phyloP scores from a whole-genome alignment of 2,113 vertebrate species.

The Equus quagga region DNA sequence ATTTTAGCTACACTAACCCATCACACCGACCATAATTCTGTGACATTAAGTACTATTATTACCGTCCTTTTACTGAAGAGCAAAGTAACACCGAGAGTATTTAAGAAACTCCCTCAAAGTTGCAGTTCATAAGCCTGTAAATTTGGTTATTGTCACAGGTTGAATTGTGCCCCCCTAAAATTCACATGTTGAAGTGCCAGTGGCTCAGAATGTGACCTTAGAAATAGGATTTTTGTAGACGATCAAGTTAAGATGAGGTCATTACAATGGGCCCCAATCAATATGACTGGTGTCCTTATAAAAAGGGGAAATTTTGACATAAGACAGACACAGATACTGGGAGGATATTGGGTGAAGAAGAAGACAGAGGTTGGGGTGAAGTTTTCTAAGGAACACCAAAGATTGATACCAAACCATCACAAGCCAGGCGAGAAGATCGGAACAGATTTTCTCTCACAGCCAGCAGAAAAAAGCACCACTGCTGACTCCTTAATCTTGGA shows the following conservation, averaged over 20 bases:
- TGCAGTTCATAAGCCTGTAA: not conserved
- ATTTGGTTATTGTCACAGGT: not conserved
- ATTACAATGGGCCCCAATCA: not conserved
- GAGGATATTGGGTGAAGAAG: not conserved
- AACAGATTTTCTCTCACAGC: not conserved
- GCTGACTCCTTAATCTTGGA: not conserved
- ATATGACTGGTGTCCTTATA: not conserved
- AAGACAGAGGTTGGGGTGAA: not conserved
- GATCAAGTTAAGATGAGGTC: not conserved
- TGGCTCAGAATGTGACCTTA: not conserved
- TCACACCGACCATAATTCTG: not conserved
- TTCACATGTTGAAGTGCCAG: not conserved
- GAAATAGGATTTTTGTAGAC: not conserved
- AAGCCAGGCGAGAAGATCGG: not conserved
- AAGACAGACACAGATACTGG: not conserved
- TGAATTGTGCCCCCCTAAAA: not conserved
- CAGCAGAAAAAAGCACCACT: not conserved
- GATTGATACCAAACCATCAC: not conserved
- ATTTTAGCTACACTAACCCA: not conserved
- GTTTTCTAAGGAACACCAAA: not conserved
- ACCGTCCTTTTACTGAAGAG: not conserved
- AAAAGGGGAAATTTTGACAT: not conserved
- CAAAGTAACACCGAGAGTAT: not conserved
- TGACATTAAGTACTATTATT: not conserved
- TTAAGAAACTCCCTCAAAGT: not conserved